Conservation (phyloP, 2,113 vertebrate species). For the Euleptes europaea region DNA sequence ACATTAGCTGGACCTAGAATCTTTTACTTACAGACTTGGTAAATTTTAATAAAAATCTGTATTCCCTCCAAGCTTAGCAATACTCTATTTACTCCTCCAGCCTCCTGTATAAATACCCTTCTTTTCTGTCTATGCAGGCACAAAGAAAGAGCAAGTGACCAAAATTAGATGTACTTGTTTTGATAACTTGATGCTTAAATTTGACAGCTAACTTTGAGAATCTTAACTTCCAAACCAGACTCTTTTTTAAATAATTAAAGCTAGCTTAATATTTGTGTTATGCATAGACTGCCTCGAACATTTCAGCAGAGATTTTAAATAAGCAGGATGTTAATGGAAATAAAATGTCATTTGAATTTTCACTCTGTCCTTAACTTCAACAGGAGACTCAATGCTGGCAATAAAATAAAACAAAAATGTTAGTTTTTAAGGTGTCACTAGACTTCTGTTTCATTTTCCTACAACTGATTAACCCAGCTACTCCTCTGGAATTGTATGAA, state of each 20-base stretch:
- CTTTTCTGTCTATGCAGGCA: too few species aligned
- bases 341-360: neutral
- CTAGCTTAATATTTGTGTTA: neutral
- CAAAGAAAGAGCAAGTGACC: neutral
- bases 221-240: neutral
- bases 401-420: too few species aligned
- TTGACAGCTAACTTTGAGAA: neutral
- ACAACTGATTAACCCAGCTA: too few species aligned
- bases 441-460: too few species aligned
- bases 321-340: neutral
- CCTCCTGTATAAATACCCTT: too few species aligned
- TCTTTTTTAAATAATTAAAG: neutral
- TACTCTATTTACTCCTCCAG: too few species aligned
- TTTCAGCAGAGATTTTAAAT: too few species aligned
- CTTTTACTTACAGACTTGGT: neutral
- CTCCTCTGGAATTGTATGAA: too few species aligned
- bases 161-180: neutral
- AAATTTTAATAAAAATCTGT: neutral
- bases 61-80: neutral
- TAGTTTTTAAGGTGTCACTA: too few species aligned
- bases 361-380: neutral
- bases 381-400: too few species aligned
- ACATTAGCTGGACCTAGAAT: neutral
- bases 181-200: neutral
- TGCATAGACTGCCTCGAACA: neutral